Base-by-base conservation (phyloP, 2,797 vertebrate species). In the Fringilla coelebs region DNA sequence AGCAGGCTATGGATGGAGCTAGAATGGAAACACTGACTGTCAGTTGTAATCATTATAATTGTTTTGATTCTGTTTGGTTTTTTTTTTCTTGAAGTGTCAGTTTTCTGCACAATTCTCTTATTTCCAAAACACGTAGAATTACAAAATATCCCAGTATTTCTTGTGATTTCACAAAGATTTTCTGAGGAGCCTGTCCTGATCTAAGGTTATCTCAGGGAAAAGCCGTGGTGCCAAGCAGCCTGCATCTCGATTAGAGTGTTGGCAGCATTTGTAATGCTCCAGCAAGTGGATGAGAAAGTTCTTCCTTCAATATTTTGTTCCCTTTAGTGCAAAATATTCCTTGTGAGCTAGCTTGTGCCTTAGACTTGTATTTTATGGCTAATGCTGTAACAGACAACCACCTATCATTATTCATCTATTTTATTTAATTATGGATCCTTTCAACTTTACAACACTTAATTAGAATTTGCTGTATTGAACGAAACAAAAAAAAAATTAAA, bases 351-450 rank as follows among this genome's bases (percentile, higher is more conserved):
- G 11, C 40, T 84, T 57, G 48, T 73, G 62, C 36, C 73, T 86
- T 73, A 67, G 79, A 84, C 70, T 88, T 73, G 25, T 66, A 1
- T 92, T 89, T 94, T 91, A 60, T 85, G 70, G 73, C 55, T 82
- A 70, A 86, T 86, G 29, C 60, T 93, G 0, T 70, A 89, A 70
- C 13, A 46, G 86, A 77, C 67, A 93, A 86, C 45, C 38, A 57
- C 48, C 28, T 85, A 79, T 65, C 63, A 22, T 92, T 86, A 63
- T 57, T 92, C 63, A 88, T 90, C 88, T 78, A 28, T 93, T 96
- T 90, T 73, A 94, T 94, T 96, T 93, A 96, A 94, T 95, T 94
- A 94, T 94, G 78, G 94, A 93, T 93, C 83, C 86, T 94, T 95
- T 94, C 83, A 96, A 61, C 80, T 95, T 94, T 84, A 65, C 49